Evolutionary conservation across 2,797 vertebrate species (phyloP).

Genomic region (Phataginus tetradactyla): DNA sequence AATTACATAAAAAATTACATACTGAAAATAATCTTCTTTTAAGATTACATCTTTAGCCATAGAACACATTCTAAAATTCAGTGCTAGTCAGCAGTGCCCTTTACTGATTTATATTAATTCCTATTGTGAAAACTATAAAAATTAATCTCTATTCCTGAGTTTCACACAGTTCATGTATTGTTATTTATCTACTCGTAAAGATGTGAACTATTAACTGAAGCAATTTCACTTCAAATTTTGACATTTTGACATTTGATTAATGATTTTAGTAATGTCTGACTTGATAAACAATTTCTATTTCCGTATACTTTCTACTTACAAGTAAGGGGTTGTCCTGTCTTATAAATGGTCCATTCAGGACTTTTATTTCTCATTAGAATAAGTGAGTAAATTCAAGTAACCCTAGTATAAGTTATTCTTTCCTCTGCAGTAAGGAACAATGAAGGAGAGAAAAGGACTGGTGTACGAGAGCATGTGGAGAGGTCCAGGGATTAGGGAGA

Average conservation of each 20-base stretch:
- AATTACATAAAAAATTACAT: not conserved
- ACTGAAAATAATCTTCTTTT: not conserved
- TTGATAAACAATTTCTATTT: conserved; percentile 31
- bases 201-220: conserved; percentile 24
- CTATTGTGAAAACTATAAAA: not conserved
- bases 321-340: conserved; percentile 28
- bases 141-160: not conserved
- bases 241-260: conserved; percentile 4
- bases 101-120: conserved; percentile 53
- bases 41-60: not conserved
- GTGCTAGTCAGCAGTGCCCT: not conserved
- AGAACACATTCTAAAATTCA: not conserved
- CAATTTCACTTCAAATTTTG: conserved; percentile 47
- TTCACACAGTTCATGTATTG: conserved; percentile 33
- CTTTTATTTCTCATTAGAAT: conserved; percentile 66
- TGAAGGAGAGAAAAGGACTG: not conserved
- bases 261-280: conserved; percentile 31
- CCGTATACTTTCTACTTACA: not conserved
- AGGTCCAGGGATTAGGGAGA: not conserved
- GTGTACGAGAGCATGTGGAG: not conserved
- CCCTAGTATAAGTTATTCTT: conserved; percentile 36
- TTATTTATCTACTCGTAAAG: conserved; percentile 5
- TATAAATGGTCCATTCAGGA: conserved; percentile 56
- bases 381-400: conserved; percentile 57
- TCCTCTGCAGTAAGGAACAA: not conserved